Evolutionary conservation across 2,113 vertebrate genomes (phyloP).

Genomic region (Ceyx melanurus): DNA sequence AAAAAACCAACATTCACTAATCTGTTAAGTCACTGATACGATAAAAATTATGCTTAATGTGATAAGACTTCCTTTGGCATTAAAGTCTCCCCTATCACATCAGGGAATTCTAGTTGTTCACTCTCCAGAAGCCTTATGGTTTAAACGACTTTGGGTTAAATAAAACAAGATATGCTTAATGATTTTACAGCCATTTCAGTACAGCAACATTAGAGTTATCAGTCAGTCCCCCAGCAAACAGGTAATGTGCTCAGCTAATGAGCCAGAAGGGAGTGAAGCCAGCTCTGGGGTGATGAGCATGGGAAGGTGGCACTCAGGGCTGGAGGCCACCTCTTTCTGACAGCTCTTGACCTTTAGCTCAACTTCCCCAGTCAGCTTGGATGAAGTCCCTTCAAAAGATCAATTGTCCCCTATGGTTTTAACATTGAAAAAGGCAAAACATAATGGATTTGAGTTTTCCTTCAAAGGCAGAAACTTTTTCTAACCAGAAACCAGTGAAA

Average conservation of each 20-base stretch:
- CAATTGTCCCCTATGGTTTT: not conserved
- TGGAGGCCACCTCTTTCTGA: not conserved
- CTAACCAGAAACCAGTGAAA: not conserved
- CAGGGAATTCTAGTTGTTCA: not conserved
- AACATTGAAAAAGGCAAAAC: not conserved
- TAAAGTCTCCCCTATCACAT: not conserved
- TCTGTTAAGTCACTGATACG: conserved; percentile 28
- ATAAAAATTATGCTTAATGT: conserved; percentile 37
- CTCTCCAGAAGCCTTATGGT: not conserved
- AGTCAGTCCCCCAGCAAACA: not conserved
- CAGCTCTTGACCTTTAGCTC: not conserved
- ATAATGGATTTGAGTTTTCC: not conserved
- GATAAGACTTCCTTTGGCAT: conserved; percentile 32
- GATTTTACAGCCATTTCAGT: conserved; percentile 6
- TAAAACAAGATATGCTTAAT: conserved; percentile 23
- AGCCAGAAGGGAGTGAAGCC: not conserved
- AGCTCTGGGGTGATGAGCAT: not conserved
- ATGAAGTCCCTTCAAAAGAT: not conserved
- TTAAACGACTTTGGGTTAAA: conserved; percentile 10
- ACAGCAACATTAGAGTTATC: not conserved
- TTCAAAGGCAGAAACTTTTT: not conserved
- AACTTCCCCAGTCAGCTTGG: not conserved
- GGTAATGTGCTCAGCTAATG: not conserved
- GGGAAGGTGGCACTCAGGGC: not conserved
- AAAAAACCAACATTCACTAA: conserved; percentile 29